phyloP scores from a whole-genome alignment of 2,888 invertebrate genomes.

The Elysia crispata region DNA sequence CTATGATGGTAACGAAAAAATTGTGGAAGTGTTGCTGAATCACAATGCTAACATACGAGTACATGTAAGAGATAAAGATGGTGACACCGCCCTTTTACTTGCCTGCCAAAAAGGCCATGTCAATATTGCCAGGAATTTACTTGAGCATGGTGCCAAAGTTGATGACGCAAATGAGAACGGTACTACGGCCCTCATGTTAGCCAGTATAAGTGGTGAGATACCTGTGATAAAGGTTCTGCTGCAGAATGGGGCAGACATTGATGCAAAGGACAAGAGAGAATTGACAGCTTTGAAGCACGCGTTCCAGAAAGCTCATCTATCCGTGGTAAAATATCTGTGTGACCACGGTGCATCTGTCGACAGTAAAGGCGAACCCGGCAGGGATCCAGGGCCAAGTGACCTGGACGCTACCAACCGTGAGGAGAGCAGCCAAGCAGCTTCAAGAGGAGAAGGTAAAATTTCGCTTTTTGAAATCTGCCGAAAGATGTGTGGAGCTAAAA shows the following conservation, averaged over 20 bases:
- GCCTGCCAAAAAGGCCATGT: neutral
- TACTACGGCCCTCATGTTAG: neutral
- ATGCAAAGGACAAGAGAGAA: slow-evolving; percentile 57
- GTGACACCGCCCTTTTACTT: neutral
- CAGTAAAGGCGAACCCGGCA: too few species aligned
- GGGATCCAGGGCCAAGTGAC: too few species aligned
- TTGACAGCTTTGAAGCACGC: too few species aligned
- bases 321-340: too few species aligned
- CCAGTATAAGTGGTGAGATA: slow-evolving; percentile 48
- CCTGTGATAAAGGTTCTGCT: slow-evolving; percentile 59
- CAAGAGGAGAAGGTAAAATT: too few species aligned
- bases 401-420: too few species aligned
- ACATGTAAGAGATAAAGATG: neutral
- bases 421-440: too few species aligned
- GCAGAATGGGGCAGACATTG: slow-evolving; percentile 60
- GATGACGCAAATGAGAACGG: neutral
- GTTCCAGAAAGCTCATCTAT: too few species aligned
- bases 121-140: neutral
- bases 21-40: slow-evolving; percentile 53
- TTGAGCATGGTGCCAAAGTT: neutral
- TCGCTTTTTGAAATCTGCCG: too few species aligned
- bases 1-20: slow-evolving; percentile 56
- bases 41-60: neutral
- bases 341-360: too few species aligned
- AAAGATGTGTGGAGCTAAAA: too few species aligned